A percentile compares a stretch with the other conserved stretches of the same genome.
Evolutionary conservation across 2,888 invertebrate genomes (phyloP).

Genomic region (Empis livida): DNA sequence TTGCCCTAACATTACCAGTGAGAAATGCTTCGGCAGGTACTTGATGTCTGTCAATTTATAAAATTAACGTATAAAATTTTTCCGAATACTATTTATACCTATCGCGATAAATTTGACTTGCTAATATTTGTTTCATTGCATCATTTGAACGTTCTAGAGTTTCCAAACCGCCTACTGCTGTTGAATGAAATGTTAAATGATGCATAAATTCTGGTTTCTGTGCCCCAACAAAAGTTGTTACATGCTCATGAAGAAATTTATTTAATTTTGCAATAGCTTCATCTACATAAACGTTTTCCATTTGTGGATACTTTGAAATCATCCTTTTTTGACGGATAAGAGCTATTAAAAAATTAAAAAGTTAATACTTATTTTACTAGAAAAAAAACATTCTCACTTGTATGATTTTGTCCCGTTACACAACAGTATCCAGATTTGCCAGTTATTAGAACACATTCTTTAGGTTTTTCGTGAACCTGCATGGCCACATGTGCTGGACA

Average conservation of each 20-base stretch:
- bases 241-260: slow-evolving; percentile 29
- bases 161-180: slow-evolving; percentile 29
- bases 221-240: slow-evolving; percentile 26
- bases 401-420: slow-evolving; percentile 46
- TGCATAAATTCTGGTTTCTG: slow-evolving; percentile 33
- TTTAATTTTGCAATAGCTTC: slow-evolving; percentile 30
- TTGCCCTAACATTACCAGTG: slow-evolving; percentile 29
- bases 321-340: not conserved
- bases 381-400: slow-evolving; percentile 19
- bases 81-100: slow-evolving; percentile 22
- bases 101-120: slow-evolving; percentile 38
- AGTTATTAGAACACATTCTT: slow-evolving; percentile 40
- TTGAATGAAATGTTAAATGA: slow-evolving; percentile 29
- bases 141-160: slow-evolving; percentile 35
- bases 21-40: slow-evolving; percentile 29
- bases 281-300: slow-evolving; percentile 19
- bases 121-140: slow-evolving; percentile 41
- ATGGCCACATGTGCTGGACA: slow-evolving; percentile 49
- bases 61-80: not conserved
- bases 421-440: slow-evolving; percentile 47
- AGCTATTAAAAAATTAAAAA: not conserved
- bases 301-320: no score
- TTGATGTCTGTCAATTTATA: slow-evolving; percentile 17
- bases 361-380: not conserved
- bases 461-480: slow-evolving; percentile 28